Evolutionary conservation across 2,888 invertebrate genomes (phyloP), one percentile per base, ranked within the genome.

Genomic region (Desoria tigrina): DNA sequence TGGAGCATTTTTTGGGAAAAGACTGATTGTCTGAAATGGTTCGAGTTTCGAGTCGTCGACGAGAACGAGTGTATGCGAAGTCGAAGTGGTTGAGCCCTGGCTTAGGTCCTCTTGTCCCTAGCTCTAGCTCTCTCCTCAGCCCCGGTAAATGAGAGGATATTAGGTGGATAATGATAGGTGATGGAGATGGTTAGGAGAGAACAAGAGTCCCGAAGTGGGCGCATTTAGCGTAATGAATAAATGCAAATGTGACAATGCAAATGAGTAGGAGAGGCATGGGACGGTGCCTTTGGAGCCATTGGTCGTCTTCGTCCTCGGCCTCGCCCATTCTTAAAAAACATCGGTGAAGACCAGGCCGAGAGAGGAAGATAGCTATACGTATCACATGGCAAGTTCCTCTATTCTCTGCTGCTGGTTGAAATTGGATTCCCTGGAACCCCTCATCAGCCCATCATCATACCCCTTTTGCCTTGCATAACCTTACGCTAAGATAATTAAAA

Each of bases 241-340:
- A 74, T 74, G 74, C 74, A 74, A 74, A 74, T 74, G 71, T 68
- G 67, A 74, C 69, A 66, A 68, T 69, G 71, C 65, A 74, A 74
- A 74, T 72, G 63, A 74, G 68, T 63, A 61, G 65, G 65, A 65
- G 61, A 57, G 61, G 66, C 61, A 58, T 69, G 62, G 63, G 67
- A 57, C 66, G 71, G 68, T 64, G 66, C 42, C 72, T 65, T 60
- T 64, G 62, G 67, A 74, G 61, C 61, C 61, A 72, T 74, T 74
- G 74, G 74, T 69, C 60, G 65, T 63, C 62, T 45, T 49, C 50
- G 59, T 62, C 68, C 68, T 66, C 58, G 63, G 65, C 72, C 69
- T 69, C 72, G 72, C 72, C 72, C 74, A 73, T 73, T 68, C 68
- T 69, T 69, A 60, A 54, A n/a, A n/a, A n/a, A 62, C 53, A 56